Evolutionary conservation across 53 echinoderm and acorn worm species (phyloP).

Genomic region (Paelopatides confundens): DNA sequence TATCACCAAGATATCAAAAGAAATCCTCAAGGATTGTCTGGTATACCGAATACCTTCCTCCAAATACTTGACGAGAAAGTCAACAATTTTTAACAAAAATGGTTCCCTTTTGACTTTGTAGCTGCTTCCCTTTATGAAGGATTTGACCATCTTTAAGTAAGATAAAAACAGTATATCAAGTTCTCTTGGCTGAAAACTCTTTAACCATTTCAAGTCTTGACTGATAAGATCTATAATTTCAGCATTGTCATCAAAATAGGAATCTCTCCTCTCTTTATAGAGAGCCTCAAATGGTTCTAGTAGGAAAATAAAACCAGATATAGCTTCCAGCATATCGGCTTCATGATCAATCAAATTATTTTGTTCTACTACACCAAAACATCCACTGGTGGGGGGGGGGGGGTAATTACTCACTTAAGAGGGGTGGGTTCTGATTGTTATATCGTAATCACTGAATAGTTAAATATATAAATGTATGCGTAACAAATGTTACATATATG

Average conservation of each 20-base stretch:
- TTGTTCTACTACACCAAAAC: too few species aligned
- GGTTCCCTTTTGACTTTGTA: background rate
- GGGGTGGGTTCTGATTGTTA: too few species aligned
- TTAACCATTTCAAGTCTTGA: background rate
- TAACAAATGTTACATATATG: too few species aligned
- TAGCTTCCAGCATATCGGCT: background rate
- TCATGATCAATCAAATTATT: background rate
- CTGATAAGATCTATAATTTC: background rate
- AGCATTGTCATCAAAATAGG: background rate
- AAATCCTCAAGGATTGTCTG: background rate
- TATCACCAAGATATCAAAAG: background rate
- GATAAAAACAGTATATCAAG: background rate
- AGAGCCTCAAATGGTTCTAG: background rate
- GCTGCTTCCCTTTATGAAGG: background rate
- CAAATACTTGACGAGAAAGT: background rate
- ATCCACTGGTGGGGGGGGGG: too few species aligned
- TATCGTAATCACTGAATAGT: too few species aligned
- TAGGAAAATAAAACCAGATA: background rate
- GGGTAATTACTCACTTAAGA: too few species aligned
- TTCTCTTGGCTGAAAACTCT: background rate
- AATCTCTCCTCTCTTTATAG: background rate
- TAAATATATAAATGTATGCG: too few species aligned
- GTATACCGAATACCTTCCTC: background rate
- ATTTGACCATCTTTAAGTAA: slow-evolving; percentile 1
- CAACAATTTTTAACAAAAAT: background rate